Evolutionary conservation across 1,140 invertebrate genomes (phyloP).

Genomic region (Glossosoma conforme): DNA sequence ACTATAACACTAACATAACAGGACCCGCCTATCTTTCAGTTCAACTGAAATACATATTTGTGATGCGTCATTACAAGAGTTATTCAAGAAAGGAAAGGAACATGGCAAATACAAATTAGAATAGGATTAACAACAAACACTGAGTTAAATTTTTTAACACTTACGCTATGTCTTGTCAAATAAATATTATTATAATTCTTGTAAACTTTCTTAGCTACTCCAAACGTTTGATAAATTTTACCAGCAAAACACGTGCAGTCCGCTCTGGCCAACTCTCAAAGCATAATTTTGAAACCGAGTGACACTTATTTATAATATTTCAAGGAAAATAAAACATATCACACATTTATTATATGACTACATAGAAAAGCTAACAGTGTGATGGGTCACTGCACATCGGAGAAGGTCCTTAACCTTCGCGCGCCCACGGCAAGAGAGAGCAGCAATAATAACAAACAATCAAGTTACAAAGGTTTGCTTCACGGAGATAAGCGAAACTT

Average conservation of each 20-base stretch:
- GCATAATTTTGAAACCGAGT: conserved; percentile 11
- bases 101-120: conserved; percentile 25
- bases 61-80: conserved; percentile 3
- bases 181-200: conserved; percentile 24
- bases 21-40: conserved; percentile 32
- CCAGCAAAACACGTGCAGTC: conserved; percentile 12
- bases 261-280: conserved; percentile 10
- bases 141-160: conserved; percentile 28
- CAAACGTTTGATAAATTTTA: conserved; percentile 12
- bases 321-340: conserved; percentile 24
- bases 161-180: conserved; percentile 28
- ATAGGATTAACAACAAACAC: conserved; percentile 31
- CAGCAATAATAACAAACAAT: conserved; percentile 28
- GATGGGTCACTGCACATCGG: not conserved
- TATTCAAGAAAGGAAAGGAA: conserved; percentile 25
- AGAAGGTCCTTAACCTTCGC: not conserved
- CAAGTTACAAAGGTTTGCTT: conserved; percentile 20
- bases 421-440: conserved; percentile 30
- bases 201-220: conserved; percentile 21
- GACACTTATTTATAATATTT: conserved; percentile 10
- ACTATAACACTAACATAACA: conserved; percentile 25
- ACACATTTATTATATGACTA: conserved; percentile 29
- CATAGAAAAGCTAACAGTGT: conserved; percentile 29
- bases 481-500: conserved; percentile 21
- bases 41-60: conserved; percentile 29